Evolutionary conservation across 2,113 vertebrate species (phyloP).

Genomic region (Carollia perspicillata): DNA sequence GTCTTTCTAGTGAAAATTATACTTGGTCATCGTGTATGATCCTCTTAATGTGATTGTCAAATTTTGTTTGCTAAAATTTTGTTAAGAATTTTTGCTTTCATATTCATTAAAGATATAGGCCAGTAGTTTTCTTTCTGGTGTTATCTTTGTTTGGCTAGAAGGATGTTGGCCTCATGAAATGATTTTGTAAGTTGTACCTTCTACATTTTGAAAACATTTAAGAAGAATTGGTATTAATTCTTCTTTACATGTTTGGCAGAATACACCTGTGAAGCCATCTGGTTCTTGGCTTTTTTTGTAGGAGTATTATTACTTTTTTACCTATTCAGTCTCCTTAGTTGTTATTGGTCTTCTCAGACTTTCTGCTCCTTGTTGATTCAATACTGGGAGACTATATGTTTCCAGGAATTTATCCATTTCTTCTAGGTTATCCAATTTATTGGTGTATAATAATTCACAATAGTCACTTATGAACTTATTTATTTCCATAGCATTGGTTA

Average conservation of each 20-base stretch:
- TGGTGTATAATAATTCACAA: not conserved
- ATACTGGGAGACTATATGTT: too few species aligned
- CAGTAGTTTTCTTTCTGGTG: not conserved
- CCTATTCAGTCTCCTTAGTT: not conserved
- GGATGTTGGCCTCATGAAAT: not conserved
- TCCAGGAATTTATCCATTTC: too few species aligned
- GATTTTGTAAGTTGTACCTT: not conserved
- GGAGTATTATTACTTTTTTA: not conserved
- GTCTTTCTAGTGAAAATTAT: not conserved
- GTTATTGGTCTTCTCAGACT: not conserved
- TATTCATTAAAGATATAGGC: not conserved
- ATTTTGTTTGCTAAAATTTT: not conserved
- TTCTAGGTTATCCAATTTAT: too few species aligned
- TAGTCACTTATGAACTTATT: not conserved
- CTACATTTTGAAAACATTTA: not conserved
- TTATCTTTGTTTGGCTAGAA: not conserved
- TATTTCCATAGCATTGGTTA: not conserved
- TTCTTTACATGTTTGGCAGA: not conserved
- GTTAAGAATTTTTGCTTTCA: not conserved
- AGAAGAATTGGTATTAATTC: not conserved
- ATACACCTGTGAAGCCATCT: not conserved
- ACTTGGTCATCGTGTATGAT: not conserved
- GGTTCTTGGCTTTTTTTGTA: not conserved
- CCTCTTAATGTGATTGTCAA: not conserved
- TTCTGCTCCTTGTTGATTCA: not conserved